These are phyloP conservation scores for Haplochromis vanheusdeni DNA, from an alignment of 2,113 vertebrate genomes.

Conservation along the genomic window DNA sequence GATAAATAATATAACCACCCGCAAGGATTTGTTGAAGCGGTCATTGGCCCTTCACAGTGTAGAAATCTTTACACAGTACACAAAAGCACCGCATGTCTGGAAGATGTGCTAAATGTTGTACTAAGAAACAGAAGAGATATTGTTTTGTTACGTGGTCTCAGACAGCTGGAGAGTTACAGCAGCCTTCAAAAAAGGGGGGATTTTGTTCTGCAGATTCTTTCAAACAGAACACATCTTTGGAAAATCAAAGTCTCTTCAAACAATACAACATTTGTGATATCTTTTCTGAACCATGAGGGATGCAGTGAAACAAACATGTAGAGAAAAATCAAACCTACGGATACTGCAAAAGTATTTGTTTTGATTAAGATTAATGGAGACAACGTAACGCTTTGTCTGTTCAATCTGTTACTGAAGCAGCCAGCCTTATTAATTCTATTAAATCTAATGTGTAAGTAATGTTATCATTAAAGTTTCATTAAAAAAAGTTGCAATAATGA, in stretches of 20 bases:
- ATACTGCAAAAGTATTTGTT: not conserved
- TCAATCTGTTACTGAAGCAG: not conserved
- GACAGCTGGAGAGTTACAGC: not conserved
- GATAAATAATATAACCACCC: not conserved
- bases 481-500: not conserved
- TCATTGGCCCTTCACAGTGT: not conserved
- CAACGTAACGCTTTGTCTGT: not conserved
- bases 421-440: not conserved
- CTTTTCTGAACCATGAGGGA: not conserved
- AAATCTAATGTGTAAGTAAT: not conserved
- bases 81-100: not conserved
- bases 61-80: not conserved
- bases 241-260: not conserved
- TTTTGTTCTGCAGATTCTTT: not conserved
- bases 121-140: not conserved
- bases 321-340: not conserved
- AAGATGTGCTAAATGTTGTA: not conserved
- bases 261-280: not conserved
- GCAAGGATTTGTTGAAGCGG: not conserved
- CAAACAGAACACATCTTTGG: not conserved
- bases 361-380: not conserved
- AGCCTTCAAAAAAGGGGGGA: not conserved
- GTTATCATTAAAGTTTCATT: not conserved
- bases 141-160: not conserved
- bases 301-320: not conserved